Base-by-base conservation (phyloP, 2,113 vertebrate species). In the Phrynosoma platyrhinos region DNA sequence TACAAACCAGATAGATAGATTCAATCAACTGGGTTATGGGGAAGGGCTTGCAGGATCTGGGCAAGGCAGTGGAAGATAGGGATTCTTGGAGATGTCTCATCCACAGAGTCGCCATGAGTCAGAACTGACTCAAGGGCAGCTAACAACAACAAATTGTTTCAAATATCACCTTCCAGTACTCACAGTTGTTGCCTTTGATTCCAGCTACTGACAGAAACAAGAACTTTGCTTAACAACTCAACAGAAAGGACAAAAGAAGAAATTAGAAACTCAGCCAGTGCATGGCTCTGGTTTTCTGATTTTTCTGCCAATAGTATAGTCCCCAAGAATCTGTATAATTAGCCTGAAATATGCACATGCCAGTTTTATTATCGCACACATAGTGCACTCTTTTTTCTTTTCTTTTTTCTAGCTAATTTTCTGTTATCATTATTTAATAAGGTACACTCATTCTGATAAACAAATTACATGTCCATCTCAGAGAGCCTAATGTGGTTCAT, bases 301-400 rank as follows among this genome's bases (percentile, higher is more conserved):
- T 21, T 88, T 92, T 81, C 85, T 90, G 92, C 90, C 92, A 95
- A 94, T 79, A 74, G 79, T 55, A 3, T 87, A 93, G 91, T 91
- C 92, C 36, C 55, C 20, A 87, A 81, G 62, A 91, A 94, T 92
- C 0, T 75, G 1, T 79, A 88, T 83, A 90, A 90, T 55, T 93
- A 40, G 9, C 53, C 6, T 84, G 69, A 79, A 91, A 78, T n/a
- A 2, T 88, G 80, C 12, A 69, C 1, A 66, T 23, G 69, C 10
- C 18, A 87, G 36, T 85, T 88, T 25, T 87, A 88, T 87, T 89
- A 89, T 36, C 20, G 81, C 62, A 87, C 71, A 58, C 79, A 89
- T 86, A 93, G 2, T 58, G 7, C 23, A 62, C 79, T 87, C 1
- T 83, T 91, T 88, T 1, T 80, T 89, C 58, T 16, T 47, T 87